Evolutionary conservation across 2,113 vertebrate species (phyloP).

Genomic region (Aegithalos caudatus): DNA sequence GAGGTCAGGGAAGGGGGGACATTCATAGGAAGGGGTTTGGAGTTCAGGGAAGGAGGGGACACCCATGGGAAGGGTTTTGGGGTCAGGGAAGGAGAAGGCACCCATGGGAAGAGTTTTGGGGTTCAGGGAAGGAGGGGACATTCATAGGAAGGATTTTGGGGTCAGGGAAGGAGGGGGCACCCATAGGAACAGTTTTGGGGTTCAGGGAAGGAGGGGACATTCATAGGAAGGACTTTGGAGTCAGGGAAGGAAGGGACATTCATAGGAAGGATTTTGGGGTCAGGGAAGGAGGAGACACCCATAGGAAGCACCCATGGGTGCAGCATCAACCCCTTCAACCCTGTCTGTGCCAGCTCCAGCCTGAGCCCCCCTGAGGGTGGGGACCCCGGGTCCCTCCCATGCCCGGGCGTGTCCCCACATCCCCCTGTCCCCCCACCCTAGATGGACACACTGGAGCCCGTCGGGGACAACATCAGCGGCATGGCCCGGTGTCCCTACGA

Average conservation of each 20-base stretch:
- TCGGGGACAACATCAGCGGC: constrained; percentile 88
- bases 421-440: neutral
- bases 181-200: neutral
- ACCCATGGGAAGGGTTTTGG: neutral
- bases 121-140: too few species aligned
- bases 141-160: too few species aligned
- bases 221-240: too few species aligned
- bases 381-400: fast-evolving
- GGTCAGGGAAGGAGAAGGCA: too few species aligned
- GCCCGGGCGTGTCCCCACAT: neutral
- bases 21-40: neutral
- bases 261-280: too few species aligned
- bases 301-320: constrained; percentile 59
- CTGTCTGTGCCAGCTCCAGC: constrained; percentile 85
- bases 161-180: too few species aligned
- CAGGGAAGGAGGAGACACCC: too few species aligned
- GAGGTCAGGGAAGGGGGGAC: neutral
- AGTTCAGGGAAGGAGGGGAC: neutral
- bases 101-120: too few species aligned
- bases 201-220: too few species aligned
- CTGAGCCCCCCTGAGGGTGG: constrained; percentile 58
- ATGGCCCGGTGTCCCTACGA: constrained; percentile 97
- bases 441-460: constrained; percentile 89
- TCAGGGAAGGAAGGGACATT: too few species aligned
- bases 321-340: constrained; percentile 89